Evolutionary conservation across 2,888 invertebrate genomes (phyloP).

Genomic region (Mactromeris polynyma): DNA sequence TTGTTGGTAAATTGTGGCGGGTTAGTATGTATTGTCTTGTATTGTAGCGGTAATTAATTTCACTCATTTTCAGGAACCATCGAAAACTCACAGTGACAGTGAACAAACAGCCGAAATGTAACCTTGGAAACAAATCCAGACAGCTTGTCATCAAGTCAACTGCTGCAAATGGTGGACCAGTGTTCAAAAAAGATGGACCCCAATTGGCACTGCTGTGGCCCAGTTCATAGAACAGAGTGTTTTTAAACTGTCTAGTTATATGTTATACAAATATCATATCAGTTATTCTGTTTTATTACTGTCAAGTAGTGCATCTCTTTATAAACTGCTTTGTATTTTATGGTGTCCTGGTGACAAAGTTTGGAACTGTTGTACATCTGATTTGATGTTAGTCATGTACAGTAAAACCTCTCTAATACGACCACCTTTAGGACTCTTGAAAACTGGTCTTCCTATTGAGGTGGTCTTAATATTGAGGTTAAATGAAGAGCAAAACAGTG

Average conservation of each 20-base stretch:
- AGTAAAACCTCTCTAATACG: too few species aligned
- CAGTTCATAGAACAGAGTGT: conserved; percentile 37
- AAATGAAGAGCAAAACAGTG: too few species aligned
- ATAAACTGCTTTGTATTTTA: too few species aligned
- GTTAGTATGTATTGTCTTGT: too few species aligned
- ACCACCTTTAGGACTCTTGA: too few species aligned
- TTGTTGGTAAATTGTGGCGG: too few species aligned
- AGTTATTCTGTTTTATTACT: neutral
- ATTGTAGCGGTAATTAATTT: neutral
- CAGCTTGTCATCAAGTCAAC: conserved; percentile 90
- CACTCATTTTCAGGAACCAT: conserved; percentile 89
- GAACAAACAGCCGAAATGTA: conserved; percentile 92
- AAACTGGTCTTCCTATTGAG: too few species aligned
- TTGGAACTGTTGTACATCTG: too few species aligned
- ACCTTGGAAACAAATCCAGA: conserved; percentile 93
- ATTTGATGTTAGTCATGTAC: too few species aligned
- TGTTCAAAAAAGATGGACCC: conserved; percentile 86
- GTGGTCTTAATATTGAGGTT: too few species aligned
- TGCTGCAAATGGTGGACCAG: conserved; percentile 84
- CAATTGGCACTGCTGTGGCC: conserved; percentile 85
- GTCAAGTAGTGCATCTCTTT: neutral
- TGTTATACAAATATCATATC: neutral
- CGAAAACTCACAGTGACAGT: conserved; percentile 92
- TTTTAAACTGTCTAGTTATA: neutral
- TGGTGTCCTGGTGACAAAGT: too few species aligned